A percentile compares a stretch with the other conserved stretches of the same genome.
phyloP scores from a whole-genome alignment of 2,888 invertebrate genomes.

The Andrena trimmerana region DNA sequence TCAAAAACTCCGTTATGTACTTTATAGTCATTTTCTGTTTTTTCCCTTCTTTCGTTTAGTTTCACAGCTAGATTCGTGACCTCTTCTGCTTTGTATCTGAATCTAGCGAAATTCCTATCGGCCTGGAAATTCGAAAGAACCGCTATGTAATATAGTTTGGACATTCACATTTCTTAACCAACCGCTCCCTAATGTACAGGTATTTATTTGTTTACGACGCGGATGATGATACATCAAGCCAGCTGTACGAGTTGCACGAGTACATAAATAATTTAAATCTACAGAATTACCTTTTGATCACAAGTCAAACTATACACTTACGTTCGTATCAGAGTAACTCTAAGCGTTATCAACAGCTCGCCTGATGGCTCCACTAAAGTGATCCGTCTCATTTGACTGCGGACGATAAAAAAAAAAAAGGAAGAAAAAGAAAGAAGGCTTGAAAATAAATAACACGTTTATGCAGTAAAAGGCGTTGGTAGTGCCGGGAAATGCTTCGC shows the following conservation, averaged over 20 bases:
- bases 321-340: conserved; percentile 5
- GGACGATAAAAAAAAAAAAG: neutral
- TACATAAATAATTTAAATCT: conserved; percentile 42
- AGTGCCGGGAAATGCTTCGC: conserved; percentile 17
- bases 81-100: conserved; percentile 32
- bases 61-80: conserved; percentile 56
- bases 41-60: neutral
- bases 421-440: conserved; percentile 6
- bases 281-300: conserved; percentile 34
- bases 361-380: conserved; percentile 32
- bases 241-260: conserved; percentile 32
- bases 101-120: conserved; percentile 55
- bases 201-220: conserved; percentile 21
- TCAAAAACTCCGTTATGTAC: conserved; percentile 61
- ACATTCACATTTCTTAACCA: conserved; percentile 12
- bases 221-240: conserved; percentile 42
- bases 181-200: neutral
- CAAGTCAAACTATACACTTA: conserved; percentile 38
- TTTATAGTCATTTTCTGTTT: conserved; percentile 4
- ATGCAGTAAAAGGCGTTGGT: conserved; percentile 33
- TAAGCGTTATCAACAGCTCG: conserved; percentile 36
- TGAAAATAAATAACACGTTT: conserved; percentile 69
- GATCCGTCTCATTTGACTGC: conserved; percentile 22
- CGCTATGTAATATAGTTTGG: conserved; percentile 42
- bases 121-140: conserved; percentile 70